Percentiles rank a stretch among this genome's conserved stretches.
Evolutionary conservation across 2,888 invertebrate genomes (phyloP).

Genomic region (Leptopilina syphax): DNA sequence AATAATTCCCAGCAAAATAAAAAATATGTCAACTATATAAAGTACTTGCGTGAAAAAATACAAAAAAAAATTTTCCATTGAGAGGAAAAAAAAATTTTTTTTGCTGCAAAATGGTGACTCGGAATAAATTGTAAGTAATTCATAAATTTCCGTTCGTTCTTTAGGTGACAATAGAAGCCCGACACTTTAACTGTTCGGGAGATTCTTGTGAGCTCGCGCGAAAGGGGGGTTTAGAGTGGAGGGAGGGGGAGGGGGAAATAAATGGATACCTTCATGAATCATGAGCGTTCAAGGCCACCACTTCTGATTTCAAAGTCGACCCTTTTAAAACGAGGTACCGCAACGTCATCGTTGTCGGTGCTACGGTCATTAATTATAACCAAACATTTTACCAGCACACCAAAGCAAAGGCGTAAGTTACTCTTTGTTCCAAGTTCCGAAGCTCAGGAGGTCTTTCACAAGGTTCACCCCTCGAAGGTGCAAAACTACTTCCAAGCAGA

Average conservation of each 20-base stretch:
- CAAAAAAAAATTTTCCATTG: not conserved
- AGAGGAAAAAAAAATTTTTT: not conserved
- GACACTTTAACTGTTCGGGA: not conserved
- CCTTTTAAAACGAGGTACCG: constrained; percentile 27
- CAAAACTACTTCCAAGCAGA: constrained; percentile 58
- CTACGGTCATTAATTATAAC: constrained; percentile 63
- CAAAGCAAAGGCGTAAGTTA: constrained; percentile 58
- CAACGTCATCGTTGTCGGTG: constrained; percentile 35
- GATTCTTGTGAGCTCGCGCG: not conserved
- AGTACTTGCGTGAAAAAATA: no score
- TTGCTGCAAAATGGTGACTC: not conserved
- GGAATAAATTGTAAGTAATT: constrained; percentile 2
- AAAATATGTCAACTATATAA: no score
- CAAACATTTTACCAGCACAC: constrained; percentile 60
- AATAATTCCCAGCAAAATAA: no score
- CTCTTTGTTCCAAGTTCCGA: constrained; percentile 68
- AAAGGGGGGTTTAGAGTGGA: no score
- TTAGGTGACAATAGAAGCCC: not conserved
- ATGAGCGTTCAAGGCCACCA: constrained; percentile 38
- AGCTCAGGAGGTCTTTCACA: constrained; percentile 61
- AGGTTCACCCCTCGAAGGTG: constrained; percentile 57
- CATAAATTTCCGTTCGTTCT: constrained; percentile 5
- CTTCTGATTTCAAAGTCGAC: constrained; percentile 13
- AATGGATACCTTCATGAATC: constrained; percentile 34
- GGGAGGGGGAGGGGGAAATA: not conserved